These are phyloP conservation scores for Gobius niger DNA, from an alignment of 2,113 vertebrate species.

Conservation along the genomic window DNA sequence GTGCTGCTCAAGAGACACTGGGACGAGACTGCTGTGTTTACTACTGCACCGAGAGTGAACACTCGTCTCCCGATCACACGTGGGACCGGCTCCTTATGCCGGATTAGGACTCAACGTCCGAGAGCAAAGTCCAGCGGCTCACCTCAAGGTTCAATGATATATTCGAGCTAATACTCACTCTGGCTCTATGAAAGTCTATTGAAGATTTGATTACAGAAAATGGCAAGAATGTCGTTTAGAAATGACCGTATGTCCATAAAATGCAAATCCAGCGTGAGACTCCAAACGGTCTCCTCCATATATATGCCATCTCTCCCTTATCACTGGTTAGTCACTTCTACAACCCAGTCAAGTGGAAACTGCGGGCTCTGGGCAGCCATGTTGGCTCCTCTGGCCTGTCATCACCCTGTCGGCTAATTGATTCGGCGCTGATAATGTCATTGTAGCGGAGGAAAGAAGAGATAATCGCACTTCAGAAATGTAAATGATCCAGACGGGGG, in stretches of 20 bases:
- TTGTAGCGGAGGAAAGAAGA: constrained; percentile 12
- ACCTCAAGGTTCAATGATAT: background rate
- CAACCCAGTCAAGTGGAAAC: constrained; percentile 26
- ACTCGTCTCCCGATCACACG: background rate
- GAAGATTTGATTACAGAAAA: background rate
- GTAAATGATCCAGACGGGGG: constrained; percentile 13
- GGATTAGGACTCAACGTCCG: background rate
- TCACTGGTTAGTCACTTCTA: constrained; percentile 38
- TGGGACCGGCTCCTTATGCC: background rate
- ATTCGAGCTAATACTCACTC: background rate
- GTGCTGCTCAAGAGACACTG: constrained; percentile 3
- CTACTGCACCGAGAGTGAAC: constrained; percentile 2
- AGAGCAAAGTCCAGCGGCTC: constrained; percentile 36
- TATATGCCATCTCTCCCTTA: constrained; percentile 30
- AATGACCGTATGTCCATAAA: constrained; percentile 8
- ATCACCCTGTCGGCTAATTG: constrained; percentile 39
- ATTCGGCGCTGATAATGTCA: constrained; percentile 28
- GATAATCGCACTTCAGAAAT: constrained; percentile 15
- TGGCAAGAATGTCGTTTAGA: background rate
- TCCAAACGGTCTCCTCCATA: constrained; percentile 5
- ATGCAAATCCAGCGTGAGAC: background rate
- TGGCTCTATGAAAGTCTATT: background rate
- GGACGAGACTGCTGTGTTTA: constrained; percentile 12
- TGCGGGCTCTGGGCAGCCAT: constrained; percentile 22
- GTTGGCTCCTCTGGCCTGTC: constrained; percentile 42